Base-by-base conservation (phyloP, 2,113 vertebrate genomes). In the Trematomus loennbergii region DNA sequence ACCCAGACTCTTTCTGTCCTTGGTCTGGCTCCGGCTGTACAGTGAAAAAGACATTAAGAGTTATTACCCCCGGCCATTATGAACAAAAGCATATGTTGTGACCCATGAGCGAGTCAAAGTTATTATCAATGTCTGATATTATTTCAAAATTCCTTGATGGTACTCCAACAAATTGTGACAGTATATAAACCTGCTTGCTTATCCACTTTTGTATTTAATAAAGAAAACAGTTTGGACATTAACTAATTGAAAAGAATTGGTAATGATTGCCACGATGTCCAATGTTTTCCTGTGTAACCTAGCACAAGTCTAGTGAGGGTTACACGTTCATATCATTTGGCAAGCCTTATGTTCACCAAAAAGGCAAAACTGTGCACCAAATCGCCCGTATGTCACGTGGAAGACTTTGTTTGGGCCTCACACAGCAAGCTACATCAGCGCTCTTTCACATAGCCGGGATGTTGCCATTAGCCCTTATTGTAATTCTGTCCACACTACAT, bases 401-500 rank as follows among this genome's bases (percentile, higher is more conserved):
- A 49, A 62, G 2, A 45, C 17, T 62, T 20, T 3, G 4, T 75
- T 9, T 43, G 45, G 18, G 54, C 10, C 18, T 72, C 10, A 40
- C 58, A 59, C 40, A 64, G 52, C 20, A 59, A 66, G 53, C 60
- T 49, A 73, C 68, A 29, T 79, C 20, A 65, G 48, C 5, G 20
- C 50, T 82, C 83, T 48, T 53, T 55, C 15, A 52, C 60, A 22
- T 73, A 48, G 71, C 61, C 69, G 69, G 75, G 70, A 84, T 83
- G 67, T 60, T 87, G 66, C 79, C 11, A 75, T 82, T 88, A 73
- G 75, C 43, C 75, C 75, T 87, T 63, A 84, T 85, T 87, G 82
- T 86, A 82, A 90, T 90, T 90, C 86, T 81, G 78, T 79, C 70
- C 86, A 84, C 84, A 81, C 72, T 69, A 58, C 66, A 75, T 82